Base-by-base conservation (phyloP, 2,113 vertebrate species). In the Podiceps cristatus region DNA sequence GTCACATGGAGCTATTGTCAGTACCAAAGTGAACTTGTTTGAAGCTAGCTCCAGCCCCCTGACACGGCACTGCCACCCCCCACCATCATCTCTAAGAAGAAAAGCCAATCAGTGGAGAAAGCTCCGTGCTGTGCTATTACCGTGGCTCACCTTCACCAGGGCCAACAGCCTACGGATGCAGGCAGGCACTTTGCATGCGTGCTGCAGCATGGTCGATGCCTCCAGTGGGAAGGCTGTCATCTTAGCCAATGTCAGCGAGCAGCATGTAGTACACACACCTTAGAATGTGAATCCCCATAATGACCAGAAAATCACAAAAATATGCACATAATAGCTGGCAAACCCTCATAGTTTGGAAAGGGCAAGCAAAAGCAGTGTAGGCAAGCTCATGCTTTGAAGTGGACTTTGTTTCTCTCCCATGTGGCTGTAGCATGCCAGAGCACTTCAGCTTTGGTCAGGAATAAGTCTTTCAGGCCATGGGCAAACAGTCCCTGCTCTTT, bases 81-180 rank as follows among this genome's bases (percentile, higher is more conserved):
- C 52, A 16, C 45, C 33, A n/a, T 50, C 33, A 27, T 17, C 50
- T 69, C 28, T 18, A 24, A 50, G 58, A 47, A 49, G 37, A 49
- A 40, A 23, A 60, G 63, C 8, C 45, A 49, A 1, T 42, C 71
- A 27, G 0, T 45, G 71, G 13, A 27, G 74, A 47, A 88, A 90
- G 37, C 16, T 74, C 35, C n/a, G 17, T 47, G 69, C 58, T 85
- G 58, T 44, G 50, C 63, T 45, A 6, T 28, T 47, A n/a, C 13
- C 0, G 0, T 18, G 45, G 9, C 11, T 35, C 73, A 17, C 62
- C 28, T 58, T 53, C 45, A 23, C 45, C 52, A 27, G 11, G 59
- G 67, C 18, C 59, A 67, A 5, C 33, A 55, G n/a, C 2, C 56
- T 23, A 18, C 3, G 8, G 2, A 1, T 9, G 47, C 29, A 67